phyloP scores from a whole-genome alignment of 1,140 invertebrate species.

The Aphidius ervi region DNA sequence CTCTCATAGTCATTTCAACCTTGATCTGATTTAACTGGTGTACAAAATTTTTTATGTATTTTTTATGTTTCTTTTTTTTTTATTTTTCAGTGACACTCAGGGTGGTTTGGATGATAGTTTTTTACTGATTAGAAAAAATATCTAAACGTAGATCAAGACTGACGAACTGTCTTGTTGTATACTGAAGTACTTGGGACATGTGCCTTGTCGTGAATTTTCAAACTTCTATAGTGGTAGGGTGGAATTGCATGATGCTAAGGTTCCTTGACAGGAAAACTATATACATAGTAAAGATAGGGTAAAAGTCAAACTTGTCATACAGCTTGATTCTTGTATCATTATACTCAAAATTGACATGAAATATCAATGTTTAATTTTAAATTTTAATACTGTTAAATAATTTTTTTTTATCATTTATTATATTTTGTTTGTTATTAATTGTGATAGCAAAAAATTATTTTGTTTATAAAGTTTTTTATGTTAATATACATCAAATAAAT shows the following conservation, averaged over 20 bases:
- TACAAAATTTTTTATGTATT: background rate
- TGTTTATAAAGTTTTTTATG: no score
- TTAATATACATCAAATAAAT: no score
- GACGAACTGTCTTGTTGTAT: slow-evolving; percentile 40
- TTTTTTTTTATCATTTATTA: no score
- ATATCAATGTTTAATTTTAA: no score
- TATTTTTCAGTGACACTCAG: slow-evolving; percentile 4
- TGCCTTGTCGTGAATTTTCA: slow-evolving; percentile 24
- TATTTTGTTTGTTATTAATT: no score
- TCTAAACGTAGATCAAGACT: slow-evolving; percentile 47
- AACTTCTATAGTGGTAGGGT: slow-evolving; percentile 2
- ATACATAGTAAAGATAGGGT: no score
- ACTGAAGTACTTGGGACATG: slow-evolving; percentile 31
- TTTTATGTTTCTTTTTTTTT: slow-evolving; percentile 2
- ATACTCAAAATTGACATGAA: no score
- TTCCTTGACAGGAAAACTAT: background rate
- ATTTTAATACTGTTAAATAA: no score
- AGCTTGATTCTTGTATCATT: no score
- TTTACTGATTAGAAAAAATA: slow-evolving; percentile 48
- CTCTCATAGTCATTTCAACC: no score
- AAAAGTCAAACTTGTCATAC: no score
- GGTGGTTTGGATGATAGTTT: background rate
- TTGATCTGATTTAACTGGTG: background rate
- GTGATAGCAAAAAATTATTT: no score
- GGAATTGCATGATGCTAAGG: slow-evolving; percentile 3